A percentile compares a stretch with the other conserved stretches of the same genome.
phyloP scores from a whole-genome alignment of 2,113 vertebrate species.

The Octodon degus region DNA sequence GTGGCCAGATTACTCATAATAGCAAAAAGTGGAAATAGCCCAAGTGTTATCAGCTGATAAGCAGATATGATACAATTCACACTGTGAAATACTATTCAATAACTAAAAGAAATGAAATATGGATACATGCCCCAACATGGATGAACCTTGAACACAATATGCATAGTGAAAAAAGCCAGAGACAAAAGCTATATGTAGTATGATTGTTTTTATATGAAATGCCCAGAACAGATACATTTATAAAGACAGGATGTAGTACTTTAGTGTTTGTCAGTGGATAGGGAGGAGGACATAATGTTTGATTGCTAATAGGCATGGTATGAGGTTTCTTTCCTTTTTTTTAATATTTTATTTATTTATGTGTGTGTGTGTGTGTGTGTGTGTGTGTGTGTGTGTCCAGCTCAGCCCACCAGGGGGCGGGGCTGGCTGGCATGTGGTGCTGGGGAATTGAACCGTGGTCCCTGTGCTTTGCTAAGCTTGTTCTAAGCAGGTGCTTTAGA shows the following conservation, averaged over 20 bases:
- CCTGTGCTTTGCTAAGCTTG: too few species aligned
- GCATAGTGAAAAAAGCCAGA: background rate
- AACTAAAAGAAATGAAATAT: background rate
- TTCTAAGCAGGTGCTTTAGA: too few species aligned
- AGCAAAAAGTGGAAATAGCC: background rate
- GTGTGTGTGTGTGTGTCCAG: too few species aligned
- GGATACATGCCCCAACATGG: background rate
- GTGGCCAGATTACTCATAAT: background rate
- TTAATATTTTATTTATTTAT: too few species aligned
- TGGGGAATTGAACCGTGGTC: too few species aligned
- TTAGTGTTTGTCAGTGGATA: background rate
- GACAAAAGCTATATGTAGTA: background rate
- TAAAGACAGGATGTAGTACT: background rate
- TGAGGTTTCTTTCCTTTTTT: background rate
- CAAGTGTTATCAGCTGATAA: background rate
- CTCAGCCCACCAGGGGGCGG: too few species aligned
- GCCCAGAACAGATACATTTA: background rate
- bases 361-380: too few species aligned
- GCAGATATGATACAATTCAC: background rate
- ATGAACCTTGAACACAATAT: background rate
- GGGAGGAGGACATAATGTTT: background rate
- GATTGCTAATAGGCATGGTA: background rate
- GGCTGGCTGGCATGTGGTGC: too few species aligned
- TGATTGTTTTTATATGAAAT: background rate
- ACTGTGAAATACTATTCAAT: background rate